phyloP scores from a whole-genome alignment of 2,797 vertebrate species.

The Manis pentadactyla region DNA sequence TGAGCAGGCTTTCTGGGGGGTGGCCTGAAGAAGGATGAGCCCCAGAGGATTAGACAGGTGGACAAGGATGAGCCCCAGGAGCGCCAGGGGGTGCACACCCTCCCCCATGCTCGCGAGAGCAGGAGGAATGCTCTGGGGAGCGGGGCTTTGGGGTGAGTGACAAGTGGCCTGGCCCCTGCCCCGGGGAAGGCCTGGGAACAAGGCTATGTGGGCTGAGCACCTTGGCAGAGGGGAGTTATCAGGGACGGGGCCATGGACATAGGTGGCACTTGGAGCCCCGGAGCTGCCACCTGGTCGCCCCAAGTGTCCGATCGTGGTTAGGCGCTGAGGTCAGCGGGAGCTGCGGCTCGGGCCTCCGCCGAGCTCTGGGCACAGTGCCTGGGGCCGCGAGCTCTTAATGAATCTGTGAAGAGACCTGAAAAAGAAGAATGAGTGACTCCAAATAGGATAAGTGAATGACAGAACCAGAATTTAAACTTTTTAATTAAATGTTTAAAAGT shows the following conservation, averaged over 20 bases:
- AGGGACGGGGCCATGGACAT: too few relatives aligned
- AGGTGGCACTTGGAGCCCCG: neutral
- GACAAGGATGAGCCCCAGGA: neutral
- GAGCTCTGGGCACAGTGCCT: fast-evolving
- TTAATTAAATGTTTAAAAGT: neutral
- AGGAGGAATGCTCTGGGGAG: neutral
- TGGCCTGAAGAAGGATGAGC: fast-evolving
- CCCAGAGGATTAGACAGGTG: neutral
- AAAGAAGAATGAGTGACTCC: neutral
- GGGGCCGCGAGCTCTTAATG: fast-evolving
- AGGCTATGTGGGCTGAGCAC: too few relatives aligned
- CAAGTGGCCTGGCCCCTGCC: neutral
- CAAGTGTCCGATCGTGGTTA: fast-evolving
- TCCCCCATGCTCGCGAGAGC: neutral
- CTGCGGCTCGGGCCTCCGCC: fast-evolving
- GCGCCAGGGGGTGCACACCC: fast-evolving
- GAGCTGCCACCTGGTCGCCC: fast-evolving
- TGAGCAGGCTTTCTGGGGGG: neutral
- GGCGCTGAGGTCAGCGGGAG: neutral
- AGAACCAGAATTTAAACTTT: neutral
- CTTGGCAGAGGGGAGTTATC: neutral
- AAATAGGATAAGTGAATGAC: neutral
- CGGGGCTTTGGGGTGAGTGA: neutral
- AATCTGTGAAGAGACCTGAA: neutral
- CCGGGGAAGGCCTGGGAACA: neutral